Percentiles rank a stretch among this genome's conserved stretches.
Evolutionary conservation across 2,888 invertebrate species (phyloP).

Genomic region (Chloromyia formosa): DNA sequence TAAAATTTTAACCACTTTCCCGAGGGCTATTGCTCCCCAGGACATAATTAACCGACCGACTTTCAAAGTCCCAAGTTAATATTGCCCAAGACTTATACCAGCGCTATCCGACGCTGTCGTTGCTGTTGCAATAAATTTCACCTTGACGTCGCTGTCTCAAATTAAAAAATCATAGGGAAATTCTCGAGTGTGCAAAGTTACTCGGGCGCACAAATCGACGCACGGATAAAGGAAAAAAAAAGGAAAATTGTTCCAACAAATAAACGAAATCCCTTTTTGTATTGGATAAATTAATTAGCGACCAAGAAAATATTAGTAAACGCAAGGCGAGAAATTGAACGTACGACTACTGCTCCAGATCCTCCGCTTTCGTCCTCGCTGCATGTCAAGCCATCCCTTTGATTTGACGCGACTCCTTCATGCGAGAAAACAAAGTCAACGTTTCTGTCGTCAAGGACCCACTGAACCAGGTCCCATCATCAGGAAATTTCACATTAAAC

Average conservation of each 20-base stretch:
- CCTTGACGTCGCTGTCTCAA: no score
- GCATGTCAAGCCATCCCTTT: background rate
- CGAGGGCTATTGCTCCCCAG: no score
- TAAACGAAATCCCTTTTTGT: background rate
- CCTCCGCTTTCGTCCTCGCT: background rate
- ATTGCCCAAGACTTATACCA: no score
- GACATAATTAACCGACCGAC: no score
- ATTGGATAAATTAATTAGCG: slow-evolving; percentile 35
- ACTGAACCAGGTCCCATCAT: background rate
- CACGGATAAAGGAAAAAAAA: background rate
- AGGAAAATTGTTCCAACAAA: background rate
- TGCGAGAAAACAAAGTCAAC: slow-evolving; percentile 17
- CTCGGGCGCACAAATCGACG: no score
- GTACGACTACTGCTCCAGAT: background rate
- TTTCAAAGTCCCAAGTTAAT: no score
- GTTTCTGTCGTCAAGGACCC: background rate
- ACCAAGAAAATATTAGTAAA: slow-evolving; percentile 14
- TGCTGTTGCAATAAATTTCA: no score
- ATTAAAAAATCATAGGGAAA: no score
- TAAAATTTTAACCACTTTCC: no score
- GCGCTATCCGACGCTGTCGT: no score
- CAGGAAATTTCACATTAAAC: slow-evolving; percentile 34
- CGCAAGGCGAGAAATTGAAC: background rate
- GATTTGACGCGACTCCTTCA: slow-evolving; percentile 27
- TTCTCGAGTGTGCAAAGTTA: no score